phyloP scores from a whole-genome alignment of 35 echinoderm and acorn worm species.

The Eucidaris tribuloides region DNA sequence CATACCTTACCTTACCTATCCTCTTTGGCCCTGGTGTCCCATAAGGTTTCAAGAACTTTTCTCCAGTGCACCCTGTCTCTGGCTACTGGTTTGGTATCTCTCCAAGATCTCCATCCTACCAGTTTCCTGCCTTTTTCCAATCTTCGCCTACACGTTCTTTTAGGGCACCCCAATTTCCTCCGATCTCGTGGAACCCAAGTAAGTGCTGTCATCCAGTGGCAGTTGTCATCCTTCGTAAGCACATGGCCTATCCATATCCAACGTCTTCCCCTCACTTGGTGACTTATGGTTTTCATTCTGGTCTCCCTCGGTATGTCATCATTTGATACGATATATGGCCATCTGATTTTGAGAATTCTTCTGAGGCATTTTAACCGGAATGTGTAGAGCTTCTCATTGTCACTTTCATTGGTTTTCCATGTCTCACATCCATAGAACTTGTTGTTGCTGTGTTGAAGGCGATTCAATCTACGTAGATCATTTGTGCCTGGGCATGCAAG shows the following conservation, averaged over 20 bases:
- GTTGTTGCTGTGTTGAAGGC: too few relatives aligned
- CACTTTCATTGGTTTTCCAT: too few relatives aligned
- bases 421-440: too few relatives aligned
- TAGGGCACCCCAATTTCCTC: neutral
- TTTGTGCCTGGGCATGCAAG: too few relatives aligned
- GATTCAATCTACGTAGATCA: too few relatives aligned
- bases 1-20: too few relatives aligned
- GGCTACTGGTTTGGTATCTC: neutral
- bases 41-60: neutral
- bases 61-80: neutral
- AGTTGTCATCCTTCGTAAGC: neutral
- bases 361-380: too few relatives aligned
- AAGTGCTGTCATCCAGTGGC: neutral
- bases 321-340: too few relatives aligned
- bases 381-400: too few relatives aligned
- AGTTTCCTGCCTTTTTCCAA: neutral
- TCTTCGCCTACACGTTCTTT: neutral
- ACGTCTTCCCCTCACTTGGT: neutral
- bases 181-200: neutral
- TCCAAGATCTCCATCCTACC: neutral
- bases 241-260: constrained; percentile 12
- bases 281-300: neutral
- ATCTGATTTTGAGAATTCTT: too few relatives aligned
- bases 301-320: too few relatives aligned
- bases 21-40: neutral